Percentiles rank a stretch among this genome's conserved stretches.
These are phyloP conservation scores for Rallus crepitans DNA, from an alignment of 2,797 vertebrate species.

Conservation along the genomic window DNA sequence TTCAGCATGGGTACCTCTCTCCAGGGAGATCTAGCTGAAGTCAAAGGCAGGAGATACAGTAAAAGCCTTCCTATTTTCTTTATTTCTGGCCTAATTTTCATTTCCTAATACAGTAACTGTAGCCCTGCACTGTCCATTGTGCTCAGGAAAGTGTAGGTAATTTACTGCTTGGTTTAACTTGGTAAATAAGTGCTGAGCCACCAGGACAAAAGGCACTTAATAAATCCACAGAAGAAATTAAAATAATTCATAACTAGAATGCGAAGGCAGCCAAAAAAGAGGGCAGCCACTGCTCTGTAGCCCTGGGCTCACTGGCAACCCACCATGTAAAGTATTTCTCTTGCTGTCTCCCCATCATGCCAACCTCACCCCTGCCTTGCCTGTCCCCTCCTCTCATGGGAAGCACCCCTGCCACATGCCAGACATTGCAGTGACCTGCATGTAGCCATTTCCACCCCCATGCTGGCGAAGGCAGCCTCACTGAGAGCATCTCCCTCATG, in stretches of 20 bases:
- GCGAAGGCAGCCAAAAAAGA: not conserved
- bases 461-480: not conserved
- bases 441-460: not conserved
- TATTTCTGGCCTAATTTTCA: not conserved
- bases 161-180: slow-evolving; percentile 52
- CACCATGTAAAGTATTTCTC: not conserved
- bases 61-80: not conserved
- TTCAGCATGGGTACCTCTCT: not conserved
- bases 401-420: not conserved
- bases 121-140: not conserved
- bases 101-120: not conserved
- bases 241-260: not conserved
- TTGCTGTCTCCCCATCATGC: not conserved
- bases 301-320: not conserved
- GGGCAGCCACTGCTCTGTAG: not conserved
- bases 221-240: slow-evolving; percentile 32
- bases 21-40: not conserved
- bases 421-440: not conserved
- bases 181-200: slow-evolving; percentile 30
- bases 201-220: not conserved
- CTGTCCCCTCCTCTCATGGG: not conserved
- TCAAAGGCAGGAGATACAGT: not conserved
- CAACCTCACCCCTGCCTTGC: not conserved
- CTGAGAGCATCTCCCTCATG: not conserved
- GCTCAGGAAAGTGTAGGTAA: not conserved